Percentiles rank a stretch among this genome's conserved stretches.
phyloP scores from a whole-genome alignment of 2,113 vertebrate species.

The Neodon shergylaensis region DNA sequence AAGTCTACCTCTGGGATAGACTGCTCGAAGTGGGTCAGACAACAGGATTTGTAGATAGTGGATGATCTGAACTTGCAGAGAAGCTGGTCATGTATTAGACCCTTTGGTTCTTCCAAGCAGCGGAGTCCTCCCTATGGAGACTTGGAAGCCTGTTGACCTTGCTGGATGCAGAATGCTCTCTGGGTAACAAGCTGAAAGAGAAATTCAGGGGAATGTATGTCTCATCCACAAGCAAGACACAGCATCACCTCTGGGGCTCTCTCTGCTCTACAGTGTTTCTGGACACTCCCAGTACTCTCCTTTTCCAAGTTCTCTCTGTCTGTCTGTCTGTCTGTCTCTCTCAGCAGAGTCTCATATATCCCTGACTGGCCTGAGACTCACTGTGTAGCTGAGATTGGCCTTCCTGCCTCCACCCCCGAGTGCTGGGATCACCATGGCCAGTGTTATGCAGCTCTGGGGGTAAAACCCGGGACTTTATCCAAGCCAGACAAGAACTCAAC shows the following conservation, averaged over 20 bases:
- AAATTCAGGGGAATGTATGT: not conserved
- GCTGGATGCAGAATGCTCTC: not conserved
- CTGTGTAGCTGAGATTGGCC: not conserved
- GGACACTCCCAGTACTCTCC: slow-evolving; percentile 29
- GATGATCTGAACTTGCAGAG: not conserved
- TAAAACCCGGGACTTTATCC: not conserved
- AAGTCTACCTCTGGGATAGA: not conserved
- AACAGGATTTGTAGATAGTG: not conserved
- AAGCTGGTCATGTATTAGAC: not conserved
- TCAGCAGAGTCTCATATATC: not conserved
- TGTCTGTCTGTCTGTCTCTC: not conserved
- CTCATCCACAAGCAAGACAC: slow-evolving; percentile 50
- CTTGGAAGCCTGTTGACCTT: not conserved
- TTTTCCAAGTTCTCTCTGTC: not conserved
- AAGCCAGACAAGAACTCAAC: not conserved
- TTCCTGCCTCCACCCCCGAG: not conserved
- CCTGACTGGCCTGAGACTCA: not conserved
- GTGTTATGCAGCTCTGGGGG: too few species aligned
- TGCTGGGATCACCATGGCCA: not conserved
- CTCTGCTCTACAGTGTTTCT: slow-evolving; percentile 58
- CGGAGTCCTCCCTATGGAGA: not conserved
- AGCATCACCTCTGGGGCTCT: slow-evolving; percentile 33
- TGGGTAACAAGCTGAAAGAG: slow-evolving; percentile 62
- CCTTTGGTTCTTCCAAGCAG: not conserved
- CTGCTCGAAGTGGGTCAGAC: not conserved